Percentiles rank a stretch among this genome's conserved stretches.
phyloP scores from a whole-genome alignment of 2,113 vertebrate species.

The Ammodytes dubius region DNA sequence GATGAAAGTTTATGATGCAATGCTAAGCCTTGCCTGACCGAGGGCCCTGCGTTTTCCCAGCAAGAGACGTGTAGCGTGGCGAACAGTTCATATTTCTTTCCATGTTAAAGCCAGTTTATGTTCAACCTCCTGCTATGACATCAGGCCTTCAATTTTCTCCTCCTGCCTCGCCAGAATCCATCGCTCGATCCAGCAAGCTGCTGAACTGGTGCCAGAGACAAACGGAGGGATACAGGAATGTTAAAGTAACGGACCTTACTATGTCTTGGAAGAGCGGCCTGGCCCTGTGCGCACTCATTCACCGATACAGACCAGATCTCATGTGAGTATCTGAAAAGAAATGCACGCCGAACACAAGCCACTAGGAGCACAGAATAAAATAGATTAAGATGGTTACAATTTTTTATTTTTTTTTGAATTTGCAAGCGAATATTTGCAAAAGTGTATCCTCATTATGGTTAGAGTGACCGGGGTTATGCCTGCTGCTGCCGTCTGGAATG shows the following conservation, averaged over 20 bases:
- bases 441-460: background rate
- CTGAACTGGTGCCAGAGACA: slow-evolving; percentile 98
- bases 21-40: slow-evolving; percentile 31
- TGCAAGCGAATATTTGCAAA: background rate
- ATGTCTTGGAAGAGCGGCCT: slow-evolving; percentile 98
- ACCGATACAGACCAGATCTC: slow-evolving; percentile 95
- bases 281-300: slow-evolving; percentile 96
- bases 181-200: slow-evolving; percentile 95
- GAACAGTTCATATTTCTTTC: slow-evolving; percentile 20
- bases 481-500: background rate
- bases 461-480: slow-evolving; percentile 30
- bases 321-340: slow-evolving; percentile 88
- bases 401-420: background rate
- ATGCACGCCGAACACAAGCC: background rate
- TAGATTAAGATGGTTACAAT: background rate
- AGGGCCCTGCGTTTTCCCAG: slow-evolving; percentile 40
- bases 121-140: slow-evolving; percentile 8
- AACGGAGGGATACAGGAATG: slow-evolving; percentile 93
- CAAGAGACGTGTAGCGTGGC: slow-evolving; percentile 19
- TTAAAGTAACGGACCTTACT: slow-evolving; percentile 93
- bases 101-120: slow-evolving; percentile 21
- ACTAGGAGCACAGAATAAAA: background rate
- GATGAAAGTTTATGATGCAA: slow-evolving; percentile 24
- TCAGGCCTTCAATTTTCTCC: slow-evolving; percentile 18
- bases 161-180: slow-evolving; percentile 86